Evolutionary conservation across 2,797 vertebrate genomes (phyloP), one percentile per base, ranked within the genome.

Genomic region (Acestrorhynchus altus): DNA sequence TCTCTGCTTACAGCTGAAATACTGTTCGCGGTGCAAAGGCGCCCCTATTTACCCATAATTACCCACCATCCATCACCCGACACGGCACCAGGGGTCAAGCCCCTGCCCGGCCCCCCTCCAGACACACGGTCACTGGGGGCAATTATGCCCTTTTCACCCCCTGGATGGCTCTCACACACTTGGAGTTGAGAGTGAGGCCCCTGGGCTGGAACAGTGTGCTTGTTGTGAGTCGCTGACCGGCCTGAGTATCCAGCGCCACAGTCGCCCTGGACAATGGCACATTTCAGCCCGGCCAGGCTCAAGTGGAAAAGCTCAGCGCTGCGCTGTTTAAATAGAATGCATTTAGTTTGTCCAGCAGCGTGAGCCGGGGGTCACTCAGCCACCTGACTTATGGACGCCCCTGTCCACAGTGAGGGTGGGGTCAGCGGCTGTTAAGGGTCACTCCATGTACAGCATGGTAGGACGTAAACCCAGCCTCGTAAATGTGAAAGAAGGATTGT

Each of bases 31-130:
- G 90, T 86, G 91, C 90, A 92, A 89, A 86, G 92, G 86, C 88
- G 89, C 87, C 92, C 92, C 89, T 90, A 91, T 95, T 95, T 94
- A 90, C 86, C 86, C 92, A 87, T 94, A 95, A 94, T 95, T 94
- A 93, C 89, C 89, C 91, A 87, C 90, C 91, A 93, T 93, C 91
- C 90, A 95, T 96, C 94, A 96, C 93, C 88, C 90, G 86, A 79
- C 89, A 92, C 90, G 93, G 94, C 94, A 93, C 87, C 85, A 64
- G 86, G 90, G 95, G 95, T 96, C 94, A 86, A 61, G 94, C 89
- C 91, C 84, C 84, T 88, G 90, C 90, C 91, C 91, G 88, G 78
- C 82, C 87, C 87, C 87, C 78, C 86, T 86, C 83, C 84, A 89
- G 91, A 93, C 90, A 91, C 90, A 82, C 89, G 91, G 92, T 90